Conservation (phyloP, 2,888 invertebrate genomes). For the Drosophila parthenogenetica region DNA sequence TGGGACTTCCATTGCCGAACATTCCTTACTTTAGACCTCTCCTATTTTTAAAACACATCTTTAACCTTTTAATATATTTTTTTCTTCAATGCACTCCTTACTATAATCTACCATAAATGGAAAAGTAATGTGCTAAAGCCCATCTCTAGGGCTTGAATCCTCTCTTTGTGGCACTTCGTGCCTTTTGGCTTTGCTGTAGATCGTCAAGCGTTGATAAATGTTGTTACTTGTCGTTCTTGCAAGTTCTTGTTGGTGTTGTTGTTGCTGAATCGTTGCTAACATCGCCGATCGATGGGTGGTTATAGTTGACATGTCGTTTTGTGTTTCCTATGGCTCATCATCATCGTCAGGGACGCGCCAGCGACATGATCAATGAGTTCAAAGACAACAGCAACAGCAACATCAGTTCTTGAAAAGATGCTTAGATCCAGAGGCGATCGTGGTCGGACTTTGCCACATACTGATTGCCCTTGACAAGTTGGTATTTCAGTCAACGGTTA, state of each 20-base stretch:
- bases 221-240: conserved; percentile 79
- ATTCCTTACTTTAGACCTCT: too few relatives aligned
- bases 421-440: conserved; percentile 40
- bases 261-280: conserved; percentile 44
- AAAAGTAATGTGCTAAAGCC: background rate
- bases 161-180: conserved; percentile 55
- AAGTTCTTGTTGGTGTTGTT: conserved; percentile 59
- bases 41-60: too few relatives aligned
- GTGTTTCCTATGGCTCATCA: conserved; percentile 66
- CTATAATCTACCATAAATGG: too few relatives aligned
- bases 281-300: conserved; percentile 81
- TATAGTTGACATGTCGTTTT: conserved; percentile 80
- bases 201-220: conserved; percentile 79
- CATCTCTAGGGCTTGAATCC: conserved; percentile 11
- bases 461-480: conserved; percentile 74
- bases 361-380: conserved; percentile 59
- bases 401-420: conserved; percentile 2
- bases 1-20: too few relatives aligned
- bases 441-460: conserved; percentile 47
- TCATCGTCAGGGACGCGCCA: conserved; percentile 52
- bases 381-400: conserved; percentile 23
- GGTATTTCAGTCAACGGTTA: conserved; percentile 70
- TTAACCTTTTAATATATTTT: too few relatives aligned
- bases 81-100: too few relatives aligned
- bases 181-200: conserved; percentile 72